Evolutionary conservation across 2,888 invertebrate genomes (phyloP).

Genomic region (Pristionchus mayeri): DNA sequence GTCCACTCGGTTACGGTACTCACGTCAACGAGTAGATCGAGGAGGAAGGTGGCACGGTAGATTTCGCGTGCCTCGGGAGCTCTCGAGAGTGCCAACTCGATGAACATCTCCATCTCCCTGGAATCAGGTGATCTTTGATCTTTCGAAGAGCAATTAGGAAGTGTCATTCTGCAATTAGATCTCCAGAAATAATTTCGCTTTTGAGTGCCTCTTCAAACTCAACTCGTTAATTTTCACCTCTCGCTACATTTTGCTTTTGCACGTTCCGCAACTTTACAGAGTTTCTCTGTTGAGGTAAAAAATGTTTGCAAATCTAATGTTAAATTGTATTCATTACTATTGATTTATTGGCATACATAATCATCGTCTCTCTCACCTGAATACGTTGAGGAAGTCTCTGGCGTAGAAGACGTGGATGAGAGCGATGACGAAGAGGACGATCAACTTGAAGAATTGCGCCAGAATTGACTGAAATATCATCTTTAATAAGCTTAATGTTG

Average conservation of each 20-base stretch:
- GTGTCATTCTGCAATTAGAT: too few relatives aligned
- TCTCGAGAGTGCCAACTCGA: not conserved
- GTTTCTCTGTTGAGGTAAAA: too few relatives aligned
- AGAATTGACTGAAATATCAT: slow-evolving; percentile 60
- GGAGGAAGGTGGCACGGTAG: slow-evolving; percentile 9
- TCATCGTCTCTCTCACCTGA: slow-evolving; percentile 45
- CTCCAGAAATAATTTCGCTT: too few relatives aligned
- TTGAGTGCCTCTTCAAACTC: too few relatives aligned
- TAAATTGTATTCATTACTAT: too few relatives aligned
- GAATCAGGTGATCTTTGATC: too few relatives aligned
- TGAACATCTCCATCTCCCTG: slow-evolving; percentile 50
- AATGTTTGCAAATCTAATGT: too few relatives aligned
- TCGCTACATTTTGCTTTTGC: too few relatives aligned
- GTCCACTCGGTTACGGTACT: not conserved
- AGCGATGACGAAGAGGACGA: slow-evolving; percentile 69
- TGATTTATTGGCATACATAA: too few relatives aligned
- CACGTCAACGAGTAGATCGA: slow-evolving; percentile 48
- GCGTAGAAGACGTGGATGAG: slow-evolving; percentile 70
- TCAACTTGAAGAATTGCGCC: slow-evolving; percentile 69
- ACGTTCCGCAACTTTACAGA: too few relatives aligned
- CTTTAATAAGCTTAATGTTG: not conserved
- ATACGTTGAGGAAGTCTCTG: slow-evolving; percentile 60
- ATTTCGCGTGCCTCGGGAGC: slow-evolving; percentile 17
- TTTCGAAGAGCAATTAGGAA: too few relatives aligned
- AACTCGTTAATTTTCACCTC: too few relatives aligned